Base-by-base conservation (phyloP, 1,140 invertebrate species). In the Archivesica marissinica region DNA sequence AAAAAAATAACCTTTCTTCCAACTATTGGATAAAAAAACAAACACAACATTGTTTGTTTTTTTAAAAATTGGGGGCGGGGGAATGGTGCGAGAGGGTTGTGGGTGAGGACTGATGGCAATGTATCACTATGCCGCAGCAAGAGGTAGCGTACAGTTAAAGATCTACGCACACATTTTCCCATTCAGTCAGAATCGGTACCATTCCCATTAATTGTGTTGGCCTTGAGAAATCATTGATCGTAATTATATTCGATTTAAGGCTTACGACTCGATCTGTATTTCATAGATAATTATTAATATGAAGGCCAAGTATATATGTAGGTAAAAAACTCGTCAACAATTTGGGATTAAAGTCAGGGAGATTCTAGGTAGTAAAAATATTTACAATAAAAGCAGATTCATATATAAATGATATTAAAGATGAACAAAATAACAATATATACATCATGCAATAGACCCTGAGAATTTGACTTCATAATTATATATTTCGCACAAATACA, bases 391-490 rank as follows among this genome's bases (percentile, higher is more conserved):
- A 44, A 68, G 33, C 44, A 68, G 2, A 44, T 35, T 68, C 39
- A 68, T 39, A 68, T 6, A 68, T 44, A 13, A 68, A 23, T 44
- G 28, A 11, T 9, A 9, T 6, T 11, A 50, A 72, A 4, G 33
- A 72, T 47, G 25, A 41, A 50, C 15, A 39, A 72, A 47, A 20
- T 72, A 33, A 52, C n/a, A 44, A 72, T 72, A 68, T 68, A 72
- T 47, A 72, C 68, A 72, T 47, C 25, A 50, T 72, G 50, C 68
- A 72, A 72, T 13, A 72, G 68, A 72, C 68, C 68, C 68, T 72
- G 68, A 72, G 68, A 72, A 30, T 64, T 35, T 15, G 15, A 11
- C 33, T 25, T 25, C n/a, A 3, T 35, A 33, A 64, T 15, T 59
- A 28, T 28, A 59, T 23, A n/a, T n/a, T n/a, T 59, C 25, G 54